phyloP scores from a whole-genome alignment of 2,113 vertebrate genomes.

The Sterrhoptilus dennistouni region DNA sequence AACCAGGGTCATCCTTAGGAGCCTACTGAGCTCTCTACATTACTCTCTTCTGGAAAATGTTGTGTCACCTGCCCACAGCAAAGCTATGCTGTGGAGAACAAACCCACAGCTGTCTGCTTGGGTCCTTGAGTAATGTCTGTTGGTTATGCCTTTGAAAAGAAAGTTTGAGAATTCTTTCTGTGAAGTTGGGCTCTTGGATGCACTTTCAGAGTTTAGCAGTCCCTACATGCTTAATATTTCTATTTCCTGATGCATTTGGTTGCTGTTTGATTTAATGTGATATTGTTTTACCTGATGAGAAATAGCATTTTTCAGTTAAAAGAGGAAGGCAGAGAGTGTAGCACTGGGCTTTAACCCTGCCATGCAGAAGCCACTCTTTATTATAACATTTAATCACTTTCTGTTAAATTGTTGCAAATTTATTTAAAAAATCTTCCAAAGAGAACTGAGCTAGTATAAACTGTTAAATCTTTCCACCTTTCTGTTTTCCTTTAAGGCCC shows the following conservation, averaged over 20 bases:
- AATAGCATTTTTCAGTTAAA: conserved; percentile 27
- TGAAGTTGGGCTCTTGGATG: not conserved
- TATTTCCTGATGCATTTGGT: not conserved
- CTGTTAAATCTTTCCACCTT: conserved; percentile 2
- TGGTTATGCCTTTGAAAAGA: not conserved
- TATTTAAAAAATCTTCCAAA: conserved; percentile 45
- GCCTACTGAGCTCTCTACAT: not conserved
- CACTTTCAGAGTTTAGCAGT: not conserved
- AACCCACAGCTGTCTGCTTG: not conserved
- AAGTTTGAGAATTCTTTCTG: not conserved
- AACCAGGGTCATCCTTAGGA: not conserved
- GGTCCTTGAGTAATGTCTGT: not conserved
- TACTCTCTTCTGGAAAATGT: not conserved
- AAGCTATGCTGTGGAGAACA: not conserved
- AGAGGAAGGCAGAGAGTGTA: conserved; percentile 24
- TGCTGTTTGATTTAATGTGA: not conserved
- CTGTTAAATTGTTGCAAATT: conserved; percentile 52
- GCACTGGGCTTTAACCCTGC: conserved; percentile 1
- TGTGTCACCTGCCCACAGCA: not conserved
- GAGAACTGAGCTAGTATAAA: conserved; percentile 35
- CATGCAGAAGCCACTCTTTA: not conserved
- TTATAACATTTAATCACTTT: conserved; percentile 29
- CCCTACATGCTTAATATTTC: not conserved
- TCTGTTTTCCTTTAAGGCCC: not conserved
- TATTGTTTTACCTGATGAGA: not conserved